Percentiles rank a stretch among this genome's conserved stretches.
Conservation (phyloP, 2,888 invertebrate genomes). For the Cephonodes hylas region DNA sequence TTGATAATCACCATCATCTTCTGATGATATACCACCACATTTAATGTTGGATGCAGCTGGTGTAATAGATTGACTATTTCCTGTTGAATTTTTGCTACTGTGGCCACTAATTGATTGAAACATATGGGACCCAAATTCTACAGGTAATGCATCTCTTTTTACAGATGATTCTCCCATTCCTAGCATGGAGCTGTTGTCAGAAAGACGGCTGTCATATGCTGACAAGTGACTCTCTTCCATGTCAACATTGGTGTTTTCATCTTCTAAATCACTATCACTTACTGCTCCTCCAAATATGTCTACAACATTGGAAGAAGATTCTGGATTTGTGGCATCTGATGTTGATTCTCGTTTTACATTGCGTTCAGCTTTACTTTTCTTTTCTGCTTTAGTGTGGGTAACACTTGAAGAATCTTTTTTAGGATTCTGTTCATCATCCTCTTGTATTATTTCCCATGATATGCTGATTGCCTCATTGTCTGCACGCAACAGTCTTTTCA, state of each 20-base stretch:
- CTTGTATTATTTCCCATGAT: constrained; percentile 93
- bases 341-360: constrained; percentile 35
- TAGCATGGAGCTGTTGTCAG: constrained; percentile 78
- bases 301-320: constrained; percentile 64
- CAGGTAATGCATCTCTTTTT: constrained; percentile 44
- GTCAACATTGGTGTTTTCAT: constrained; percentile 89
- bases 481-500: constrained; percentile 92
- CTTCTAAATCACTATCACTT: constrained; percentile 92
- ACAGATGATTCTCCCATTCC: constrained; percentile 41
- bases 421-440: constrained; percentile 87
- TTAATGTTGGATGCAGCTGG: constrained; percentile 42
- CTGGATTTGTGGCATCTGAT: constrained; percentile 35
- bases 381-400: constrained; percentile 47
- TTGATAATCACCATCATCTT: constrained; percentile 59
- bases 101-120: constrained; percentile 42
- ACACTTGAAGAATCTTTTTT: constrained; percentile 47
- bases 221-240: constrained; percentile 90
- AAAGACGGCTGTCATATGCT: constrained; percentile 86
- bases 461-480: constrained; percentile 96
- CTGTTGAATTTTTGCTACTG: constrained; percentile 38
- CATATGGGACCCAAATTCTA: constrained; percentile 66
- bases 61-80: constrained; percentile 39
- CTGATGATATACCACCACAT: constrained; percentile 51
- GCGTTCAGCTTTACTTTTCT: constrained; percentile 51
- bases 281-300: constrained; percentile 97